A percentile compares a stretch with the other conserved stretches of the same genome.
phyloP scores from a whole-genome alignment of 2,888 invertebrate genomes.

The Mesochorus sp. region DNA sequence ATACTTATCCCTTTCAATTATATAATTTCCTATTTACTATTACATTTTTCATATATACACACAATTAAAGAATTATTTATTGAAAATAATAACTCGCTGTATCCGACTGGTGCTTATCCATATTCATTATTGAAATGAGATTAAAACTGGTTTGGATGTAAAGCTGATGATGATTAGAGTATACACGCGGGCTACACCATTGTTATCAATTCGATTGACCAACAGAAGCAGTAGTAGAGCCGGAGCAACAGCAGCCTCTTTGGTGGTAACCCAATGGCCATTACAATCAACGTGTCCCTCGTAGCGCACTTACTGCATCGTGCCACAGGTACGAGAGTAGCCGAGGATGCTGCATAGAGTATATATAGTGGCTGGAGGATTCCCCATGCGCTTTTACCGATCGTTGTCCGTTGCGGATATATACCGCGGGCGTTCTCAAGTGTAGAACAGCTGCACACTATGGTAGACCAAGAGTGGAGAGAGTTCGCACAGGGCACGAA shows the following conservation, averaged over 20 bases:
- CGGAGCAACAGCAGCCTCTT: conserved; percentile 2
- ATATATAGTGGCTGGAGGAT: background rate
- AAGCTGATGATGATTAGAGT: background rate
- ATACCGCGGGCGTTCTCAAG: conserved; percentile 6
- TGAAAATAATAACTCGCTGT: background rate
- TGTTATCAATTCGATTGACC: conserved; percentile 32
- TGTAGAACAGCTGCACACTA: conserved; percentile 27
- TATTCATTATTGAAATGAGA: background rate
- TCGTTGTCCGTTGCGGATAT: background rate
- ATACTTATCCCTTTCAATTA: too few species aligned
- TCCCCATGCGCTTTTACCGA: conserved; percentile 16
- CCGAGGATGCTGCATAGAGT: conserved; percentile 14
- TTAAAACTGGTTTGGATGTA: background rate
- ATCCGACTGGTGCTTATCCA: background rate
- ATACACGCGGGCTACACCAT: background rate
- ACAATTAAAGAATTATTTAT: background rate
- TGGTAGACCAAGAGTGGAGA: conserved; percentile 49
- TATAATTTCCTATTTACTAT: background rate
- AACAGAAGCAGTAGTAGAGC: background rate
- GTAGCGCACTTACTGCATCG: conserved; percentile 35
- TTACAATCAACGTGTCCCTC: conserved; percentile 46
- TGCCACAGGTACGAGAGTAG: conserved; percentile 47
- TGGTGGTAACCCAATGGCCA: conserved; percentile 23
- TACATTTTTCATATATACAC: background rate
- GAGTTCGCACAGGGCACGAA: background rate